Percentiles rank a stretch among this genome's conserved stretches.
Evolutionary conservation across 92 coral and sea anemone genomes (phyloP).

Genomic region (Epizoanthus ramosus): DNA sequence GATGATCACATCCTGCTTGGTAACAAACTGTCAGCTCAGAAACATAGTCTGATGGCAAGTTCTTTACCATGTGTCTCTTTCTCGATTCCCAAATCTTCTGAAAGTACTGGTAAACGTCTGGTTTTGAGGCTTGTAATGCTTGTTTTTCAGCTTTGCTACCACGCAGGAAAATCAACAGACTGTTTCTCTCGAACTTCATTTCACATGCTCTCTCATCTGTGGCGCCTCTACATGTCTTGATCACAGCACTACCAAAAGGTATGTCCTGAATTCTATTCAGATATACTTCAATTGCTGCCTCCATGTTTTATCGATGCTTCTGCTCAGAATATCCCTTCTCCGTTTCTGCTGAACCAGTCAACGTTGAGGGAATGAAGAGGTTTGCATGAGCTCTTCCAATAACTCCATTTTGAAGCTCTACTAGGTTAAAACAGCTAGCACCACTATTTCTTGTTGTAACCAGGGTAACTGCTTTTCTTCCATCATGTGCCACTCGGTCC

Average conservation of each 20-base stretch:
- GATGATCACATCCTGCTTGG: constrained; percentile 42
- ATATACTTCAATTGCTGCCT: constrained; percentile 54
- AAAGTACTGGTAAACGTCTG: constrained; percentile 45
- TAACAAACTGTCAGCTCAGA: constrained; percentile 43
- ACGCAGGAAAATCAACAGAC: constrained; percentile 41
- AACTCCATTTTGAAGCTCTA: constrained; percentile 30
- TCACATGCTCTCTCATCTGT: constrained; percentile 39
- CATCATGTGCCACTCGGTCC: constrained; percentile 20
- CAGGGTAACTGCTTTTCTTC: neutral
- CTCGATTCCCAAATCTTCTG: constrained; percentile 49
- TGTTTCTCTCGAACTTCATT: constrained; percentile 46
- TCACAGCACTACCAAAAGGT: constrained; percentile 39
- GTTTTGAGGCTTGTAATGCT: neutral
- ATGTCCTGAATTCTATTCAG: constrained; percentile 44
- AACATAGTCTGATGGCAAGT: constrained; percentile 48
- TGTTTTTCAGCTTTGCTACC: constrained; percentile 29
- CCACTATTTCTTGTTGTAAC: constrained; percentile 18
- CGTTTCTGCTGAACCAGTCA: constrained; percentile 25
- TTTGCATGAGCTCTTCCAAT: constrained; percentile 44
- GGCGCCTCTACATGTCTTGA: constrained; percentile 28
- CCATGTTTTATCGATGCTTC: constrained; percentile 38
- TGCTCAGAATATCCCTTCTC: constrained; percentile 12
- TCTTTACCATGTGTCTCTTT: constrained; percentile 51
- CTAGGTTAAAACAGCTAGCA: neutral
- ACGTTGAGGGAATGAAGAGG: constrained; percentile 24